Conservation (phyloP, 1,140 invertebrate species). For the Elymnias hypermnestra region DNA sequence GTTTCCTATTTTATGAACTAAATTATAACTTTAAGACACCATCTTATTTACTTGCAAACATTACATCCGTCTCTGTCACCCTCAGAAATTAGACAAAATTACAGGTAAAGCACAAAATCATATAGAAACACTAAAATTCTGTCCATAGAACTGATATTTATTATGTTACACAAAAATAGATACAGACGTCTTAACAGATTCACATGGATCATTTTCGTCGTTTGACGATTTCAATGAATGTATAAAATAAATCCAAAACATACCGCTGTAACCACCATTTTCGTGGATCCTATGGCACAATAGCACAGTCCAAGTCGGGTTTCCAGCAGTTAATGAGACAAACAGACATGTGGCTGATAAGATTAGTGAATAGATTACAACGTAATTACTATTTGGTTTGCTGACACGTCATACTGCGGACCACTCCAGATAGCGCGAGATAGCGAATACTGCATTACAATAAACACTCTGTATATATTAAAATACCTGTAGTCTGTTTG, state of each 20-base stretch:
- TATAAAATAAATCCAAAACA: constrained; percentile 16
- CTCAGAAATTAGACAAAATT: neutral
- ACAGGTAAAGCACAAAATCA: neutral
- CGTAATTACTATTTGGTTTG: constrained; percentile 42
- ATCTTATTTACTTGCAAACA: no score
- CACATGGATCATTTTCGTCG: no score
- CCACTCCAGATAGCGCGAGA: constrained; percentile 21
- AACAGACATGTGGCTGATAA: constrained; percentile 35
- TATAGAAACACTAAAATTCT: neutral
- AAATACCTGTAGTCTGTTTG: no score
- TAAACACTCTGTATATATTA: constrained; percentile 26
- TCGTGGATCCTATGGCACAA: constrained; percentile 21
- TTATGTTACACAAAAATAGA: neutral
- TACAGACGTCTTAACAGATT: no score
- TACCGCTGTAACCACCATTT: constrained; percentile 59
- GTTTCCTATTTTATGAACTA: no score
- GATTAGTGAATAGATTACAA: constrained; percentile 35
- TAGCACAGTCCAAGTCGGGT: constrained; percentile 26
- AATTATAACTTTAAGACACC: no score
- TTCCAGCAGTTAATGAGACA: constrained; percentile 24
- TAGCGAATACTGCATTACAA: constrained; percentile 42
- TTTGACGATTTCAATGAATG: no score
- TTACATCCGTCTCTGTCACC: no score
- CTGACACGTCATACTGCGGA: constrained; percentile 43
- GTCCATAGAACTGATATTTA: neutral